phyloP scores from a whole-genome alignment of 1,140 invertebrate genomes.

The Potamilus streckersoni region DNA sequence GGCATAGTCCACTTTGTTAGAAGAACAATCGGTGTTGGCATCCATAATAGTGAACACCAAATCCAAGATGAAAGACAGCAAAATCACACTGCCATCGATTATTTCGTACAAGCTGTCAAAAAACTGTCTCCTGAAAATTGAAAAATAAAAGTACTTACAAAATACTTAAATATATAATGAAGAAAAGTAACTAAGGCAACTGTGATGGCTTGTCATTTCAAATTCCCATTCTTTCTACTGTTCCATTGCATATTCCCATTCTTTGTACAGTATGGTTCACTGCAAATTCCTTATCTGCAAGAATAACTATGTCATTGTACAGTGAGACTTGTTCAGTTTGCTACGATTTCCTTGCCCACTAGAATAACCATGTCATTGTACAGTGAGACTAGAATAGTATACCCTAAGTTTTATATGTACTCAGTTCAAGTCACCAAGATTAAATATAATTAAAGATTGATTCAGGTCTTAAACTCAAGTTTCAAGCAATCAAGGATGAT shows the following conservation, averaged over 20 bases:
- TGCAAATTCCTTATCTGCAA: too few species aligned
- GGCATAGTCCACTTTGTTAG: constrained; percentile 37
- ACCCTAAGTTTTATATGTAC: too few species aligned
- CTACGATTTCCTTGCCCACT: too few species aligned
- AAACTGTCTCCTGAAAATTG: constrained; percentile 45
- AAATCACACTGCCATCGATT: constrained; percentile 69
- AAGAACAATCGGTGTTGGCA: constrained; percentile 1
- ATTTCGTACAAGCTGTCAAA: constrained; percentile 68
- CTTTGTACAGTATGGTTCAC: not conserved
- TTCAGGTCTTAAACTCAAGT: too few species aligned
- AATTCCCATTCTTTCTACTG: not conserved
- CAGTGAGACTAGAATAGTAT: too few species aligned
- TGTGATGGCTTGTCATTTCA: not conserved
- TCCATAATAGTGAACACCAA: constrained; percentile 57
- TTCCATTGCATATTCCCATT: not conserved
- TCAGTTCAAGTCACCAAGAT: too few species aligned
- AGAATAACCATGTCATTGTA: too few species aligned
- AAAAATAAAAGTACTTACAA: not conserved
- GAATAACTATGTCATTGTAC: too few species aligned
- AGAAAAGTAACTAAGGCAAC: constrained; percentile 1
- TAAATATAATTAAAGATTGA: too few species aligned
- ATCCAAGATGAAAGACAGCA: constrained; percentile 68
- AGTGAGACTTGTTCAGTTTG: too few species aligned
- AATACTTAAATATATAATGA: not conserved
- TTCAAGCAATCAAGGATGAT: too few species aligned